Evolutionary conservation across 2,888 invertebrate genomes (phyloP).

Genomic region (Prenolepis imparis): DNA sequence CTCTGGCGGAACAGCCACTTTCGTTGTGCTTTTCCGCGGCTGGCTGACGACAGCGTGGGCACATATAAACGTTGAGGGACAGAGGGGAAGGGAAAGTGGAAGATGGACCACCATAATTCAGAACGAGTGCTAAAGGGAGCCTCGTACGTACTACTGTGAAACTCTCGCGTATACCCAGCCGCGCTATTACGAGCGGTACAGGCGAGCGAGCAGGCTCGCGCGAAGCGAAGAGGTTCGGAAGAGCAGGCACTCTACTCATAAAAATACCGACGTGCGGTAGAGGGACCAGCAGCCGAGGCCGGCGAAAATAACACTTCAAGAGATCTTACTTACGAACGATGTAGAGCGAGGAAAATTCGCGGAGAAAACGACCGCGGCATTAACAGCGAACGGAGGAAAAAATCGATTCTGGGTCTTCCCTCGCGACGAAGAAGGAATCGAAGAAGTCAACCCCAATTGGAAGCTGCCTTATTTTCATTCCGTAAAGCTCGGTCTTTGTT

Average conservation of each 20-base stretch:
- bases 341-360: slow-evolving; percentile 65
- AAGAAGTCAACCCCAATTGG: slow-evolving; percentile 4
- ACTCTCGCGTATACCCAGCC: slow-evolving; percentile 44
- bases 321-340: slow-evolving; percentile 78
- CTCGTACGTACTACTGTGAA: slow-evolving; percentile 57
- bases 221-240: slow-evolving; percentile 61
- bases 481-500: not conserved
- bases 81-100: not conserved
- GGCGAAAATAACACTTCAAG: slow-evolving; percentile 81
- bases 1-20: slow-evolving; percentile 69
- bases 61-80: slow-evolving; percentile 55
- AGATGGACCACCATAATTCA: slow-evolving; percentile 73
- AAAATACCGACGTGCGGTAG: slow-evolving; percentile 77
- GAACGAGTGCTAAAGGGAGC: slow-evolving; percentile 71
- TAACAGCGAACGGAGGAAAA: slow-evolving; percentile 43
- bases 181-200: slow-evolving; percentile 38
- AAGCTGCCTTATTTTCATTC: slow-evolving; percentile 18
- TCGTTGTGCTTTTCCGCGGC: slow-evolving; percentile 68
- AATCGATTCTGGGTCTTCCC: slow-evolving; percentile 32
- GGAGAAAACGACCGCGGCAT: slow-evolving; percentile 60
- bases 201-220: slow-evolving; percentile 33
- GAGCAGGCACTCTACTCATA: slow-evolving; percentile 76
- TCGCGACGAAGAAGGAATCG: slow-evolving; percentile 44
- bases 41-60: slow-evolving; percentile 49
- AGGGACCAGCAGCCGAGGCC: slow-evolving; percentile 62